These are phyloP conservation scores for Cyclura pinguis DNA, from an alignment of 2,797 vertebrate species.

Conservation along the genomic window DNA sequence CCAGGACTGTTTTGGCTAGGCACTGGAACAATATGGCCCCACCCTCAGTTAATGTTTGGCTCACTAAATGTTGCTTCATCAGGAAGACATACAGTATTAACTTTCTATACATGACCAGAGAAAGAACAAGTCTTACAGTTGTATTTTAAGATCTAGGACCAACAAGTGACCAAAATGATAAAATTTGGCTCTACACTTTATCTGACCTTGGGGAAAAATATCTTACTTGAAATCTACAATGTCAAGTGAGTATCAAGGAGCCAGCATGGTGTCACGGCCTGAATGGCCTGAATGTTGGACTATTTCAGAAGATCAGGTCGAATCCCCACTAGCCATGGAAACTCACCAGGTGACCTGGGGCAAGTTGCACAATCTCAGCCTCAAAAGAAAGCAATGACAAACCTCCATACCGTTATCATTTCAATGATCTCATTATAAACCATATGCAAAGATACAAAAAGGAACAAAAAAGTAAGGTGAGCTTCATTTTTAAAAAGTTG, in stretches of 20 bases:
- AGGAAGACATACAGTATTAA: not conserved
- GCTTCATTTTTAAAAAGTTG: not conserved
- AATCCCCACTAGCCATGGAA: no score
- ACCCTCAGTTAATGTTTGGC: constrained; percentile 2
- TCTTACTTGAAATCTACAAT: not conserved
- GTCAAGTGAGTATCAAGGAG: not conserved
- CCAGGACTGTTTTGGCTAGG: constrained; percentile 4
- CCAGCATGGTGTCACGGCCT: no score
- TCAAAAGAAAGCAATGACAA: no score
- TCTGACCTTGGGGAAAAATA: not conserved
- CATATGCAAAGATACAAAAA: not conserved
- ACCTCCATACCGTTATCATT: not conserved
- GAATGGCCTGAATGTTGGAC: no score
- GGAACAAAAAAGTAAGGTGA: not conserved
- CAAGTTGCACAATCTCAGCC: no score
- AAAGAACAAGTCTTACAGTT: not conserved
- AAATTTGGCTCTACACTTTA: not conserved
- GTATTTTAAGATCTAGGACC: not conserved
- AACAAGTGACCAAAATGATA: not conserved
- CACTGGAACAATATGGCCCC: not conserved
- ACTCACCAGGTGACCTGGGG: no score
- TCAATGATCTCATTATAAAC: not conserved
- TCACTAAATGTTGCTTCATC: constrained; percentile 21
- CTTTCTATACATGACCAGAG: not conserved
- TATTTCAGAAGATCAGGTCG: no score